These are phyloP conservation scores for Australoheros scitulus DNA, from an alignment of 2,113 vertebrate genomes.

Conservation along the genomic window DNA sequence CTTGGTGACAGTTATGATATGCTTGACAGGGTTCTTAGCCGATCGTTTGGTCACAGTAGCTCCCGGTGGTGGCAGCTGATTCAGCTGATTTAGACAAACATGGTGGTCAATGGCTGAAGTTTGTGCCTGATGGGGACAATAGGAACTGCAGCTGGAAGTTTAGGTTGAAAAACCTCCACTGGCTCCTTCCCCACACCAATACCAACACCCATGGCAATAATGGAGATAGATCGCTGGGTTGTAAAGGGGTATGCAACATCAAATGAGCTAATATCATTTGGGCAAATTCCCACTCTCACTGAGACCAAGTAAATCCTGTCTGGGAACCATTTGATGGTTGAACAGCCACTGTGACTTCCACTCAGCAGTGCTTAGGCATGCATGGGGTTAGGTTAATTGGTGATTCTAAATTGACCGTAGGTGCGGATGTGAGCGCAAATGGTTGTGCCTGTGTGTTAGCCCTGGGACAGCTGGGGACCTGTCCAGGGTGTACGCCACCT, in stretches of 20 bases:
- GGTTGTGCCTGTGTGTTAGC: too few relatives aligned
- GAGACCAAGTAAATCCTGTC: conserved; percentile 97
- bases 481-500: too few relatives aligned
- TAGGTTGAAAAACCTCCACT: conserved; percentile 50
- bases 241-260: conserved; percentile 85
- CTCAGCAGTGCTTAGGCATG: too few relatives aligned
- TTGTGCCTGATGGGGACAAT: conserved; percentile 88
- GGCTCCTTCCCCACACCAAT: conserved; percentile 83
- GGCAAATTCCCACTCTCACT: conserved; percentile 97
- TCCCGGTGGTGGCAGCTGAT: conserved; percentile 93
- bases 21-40: conserved; percentile 86
- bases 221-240: conserved; percentile 88
- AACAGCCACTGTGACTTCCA: neutral
- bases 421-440: too few relatives aligned
- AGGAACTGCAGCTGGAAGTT: conserved; percentile 81
- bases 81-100: conserved; percentile 98
- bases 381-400: too few relatives aligned
- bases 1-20: conserved; percentile 94
- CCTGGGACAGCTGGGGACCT: too few relatives aligned
- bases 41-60: conserved; percentile 91
- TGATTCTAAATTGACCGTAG: too few relatives aligned
- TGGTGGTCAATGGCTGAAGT: conserved; percentile 96
- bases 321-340: conserved; percentile 90
- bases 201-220: conserved; percentile 86
- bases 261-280: conserved; percentile 89